A percentile compares a stretch with the other conserved stretches of the same genome.
Evolutionary conservation across 1,140 invertebrate genomes (phyloP).

Genomic region (Pemphigus obesinymphae): DNA sequence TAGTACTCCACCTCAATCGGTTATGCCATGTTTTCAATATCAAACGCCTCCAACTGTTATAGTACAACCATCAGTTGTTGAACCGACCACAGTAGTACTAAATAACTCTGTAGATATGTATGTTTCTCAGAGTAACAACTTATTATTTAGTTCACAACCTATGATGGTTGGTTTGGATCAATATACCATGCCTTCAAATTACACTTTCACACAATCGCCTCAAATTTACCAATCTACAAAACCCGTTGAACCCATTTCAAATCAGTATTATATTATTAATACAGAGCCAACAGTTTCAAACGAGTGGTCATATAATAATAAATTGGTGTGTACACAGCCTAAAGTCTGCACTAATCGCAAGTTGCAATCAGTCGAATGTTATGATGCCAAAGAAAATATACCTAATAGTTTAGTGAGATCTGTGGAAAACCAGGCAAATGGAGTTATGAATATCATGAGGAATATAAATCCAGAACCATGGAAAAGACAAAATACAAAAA

Average conservation of each 20-base stretch:
- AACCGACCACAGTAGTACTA: neutral
- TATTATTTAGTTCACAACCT: slow-evolving; percentile 20
- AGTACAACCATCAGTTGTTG: slow-evolving; percentile 23
- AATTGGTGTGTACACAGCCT: neutral
- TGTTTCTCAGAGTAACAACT: slow-evolving; percentile 17
- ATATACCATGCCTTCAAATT: slow-evolving; percentile 34
- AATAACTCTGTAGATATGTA: slow-evolving; percentile 17
- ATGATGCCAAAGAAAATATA: slow-evolving; percentile 38
- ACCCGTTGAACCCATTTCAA: slow-evolving; percentile 10
- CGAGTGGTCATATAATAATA: slow-evolving; percentile 18
- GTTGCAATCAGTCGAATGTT: neutral
- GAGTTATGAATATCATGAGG: slow-evolving; percentile 30
- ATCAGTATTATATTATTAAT: slow-evolving; percentile 28
- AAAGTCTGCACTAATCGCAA: slow-evolving; percentile 25
- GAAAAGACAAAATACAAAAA: slow-evolving; percentile 29
- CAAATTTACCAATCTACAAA: slow-evolving; percentile 26
- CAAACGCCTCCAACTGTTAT: slow-evolving; percentile 17
- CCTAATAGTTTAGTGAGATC: slow-evolving; percentile 29
- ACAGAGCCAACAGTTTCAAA: slow-evolving; percentile 13
- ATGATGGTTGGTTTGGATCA: slow-evolving; percentile 29
- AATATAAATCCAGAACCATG: slow-evolving; percentile 37
- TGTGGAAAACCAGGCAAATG: neutral
- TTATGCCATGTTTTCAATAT: slow-evolving; percentile 35
- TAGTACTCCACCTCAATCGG: neutral
- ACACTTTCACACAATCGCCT: slow-evolving; percentile 20